Conservation (phyloP, 2,797 vertebrate genomes). For the Hemitrygon akajei region DNA sequence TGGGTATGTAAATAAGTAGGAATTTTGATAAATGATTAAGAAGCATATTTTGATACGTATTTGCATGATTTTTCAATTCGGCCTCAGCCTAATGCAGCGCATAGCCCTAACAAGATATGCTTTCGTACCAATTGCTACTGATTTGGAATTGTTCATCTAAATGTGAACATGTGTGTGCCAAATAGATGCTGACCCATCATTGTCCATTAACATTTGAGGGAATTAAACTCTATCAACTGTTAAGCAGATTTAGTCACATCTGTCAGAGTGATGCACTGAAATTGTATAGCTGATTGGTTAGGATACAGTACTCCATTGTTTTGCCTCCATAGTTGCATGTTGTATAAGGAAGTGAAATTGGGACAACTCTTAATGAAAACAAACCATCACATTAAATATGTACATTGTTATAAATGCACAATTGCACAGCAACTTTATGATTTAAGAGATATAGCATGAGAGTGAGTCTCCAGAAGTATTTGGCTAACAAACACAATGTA, state of each 20-base stretch:
- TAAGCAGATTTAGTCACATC: neutral
- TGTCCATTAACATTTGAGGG: neutral
- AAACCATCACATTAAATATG: neutral
- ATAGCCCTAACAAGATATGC: neutral
- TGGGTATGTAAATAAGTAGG: neutral
- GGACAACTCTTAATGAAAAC: neutral
- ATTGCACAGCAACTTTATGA: neutral
- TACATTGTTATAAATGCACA: too few relatives aligned
- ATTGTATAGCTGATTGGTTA: neutral
- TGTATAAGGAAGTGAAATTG: neutral
- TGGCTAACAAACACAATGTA: too few relatives aligned
- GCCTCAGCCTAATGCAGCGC: neutral
- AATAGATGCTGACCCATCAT: neutral
- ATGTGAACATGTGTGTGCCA: too few relatives aligned
- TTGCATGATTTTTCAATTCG: neutral
- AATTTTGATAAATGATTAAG: conserved; percentile 12
- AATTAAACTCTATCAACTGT: neutral
- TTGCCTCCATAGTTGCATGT: neutral
- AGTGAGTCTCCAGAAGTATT: neutral
- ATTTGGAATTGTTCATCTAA: neutral
- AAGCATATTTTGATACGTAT: neutral
- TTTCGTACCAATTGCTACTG: conserved; percentile 11
- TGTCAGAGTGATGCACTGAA: neutral
- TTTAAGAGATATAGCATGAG: neutral
- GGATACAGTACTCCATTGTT: neutral